phyloP scores from a whole-genome alignment of 2,113 vertebrate genomes.

The Antechinus stuartii region DNA sequence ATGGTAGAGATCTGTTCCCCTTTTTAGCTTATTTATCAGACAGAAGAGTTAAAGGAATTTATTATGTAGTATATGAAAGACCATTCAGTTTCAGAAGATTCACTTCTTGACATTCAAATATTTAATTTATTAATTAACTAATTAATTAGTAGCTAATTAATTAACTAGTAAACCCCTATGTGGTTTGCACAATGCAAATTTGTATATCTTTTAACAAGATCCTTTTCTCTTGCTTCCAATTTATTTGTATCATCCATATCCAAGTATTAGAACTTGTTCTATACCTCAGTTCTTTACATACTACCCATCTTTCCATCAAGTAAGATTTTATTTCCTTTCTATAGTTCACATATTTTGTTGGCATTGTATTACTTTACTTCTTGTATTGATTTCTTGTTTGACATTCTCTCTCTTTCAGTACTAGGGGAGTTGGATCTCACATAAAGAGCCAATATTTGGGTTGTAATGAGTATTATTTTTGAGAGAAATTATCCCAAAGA shows the following conservation, averaged over 20 bases:
- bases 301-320: not conserved
- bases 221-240: not conserved
- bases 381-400: not conserved
- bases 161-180: not conserved
- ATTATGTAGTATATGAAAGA: not conserved
- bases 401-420: not conserved
- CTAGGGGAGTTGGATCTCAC: not conserved
- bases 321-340: not conserved
- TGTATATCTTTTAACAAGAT: not conserved
- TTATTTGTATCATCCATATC: not conserved
- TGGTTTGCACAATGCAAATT: not conserved
- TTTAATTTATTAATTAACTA: not conserved
- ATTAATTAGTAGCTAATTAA: too few species aligned
- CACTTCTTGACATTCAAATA: not conserved
- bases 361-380: not conserved
- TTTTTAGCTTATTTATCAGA: not conserved
- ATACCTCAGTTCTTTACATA: not conserved
- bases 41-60: not conserved
- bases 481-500: not conserved
- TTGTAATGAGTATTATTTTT: not conserved
- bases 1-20: not conserved
- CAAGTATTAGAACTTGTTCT: not conserved
- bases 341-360: not conserved
- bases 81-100: not conserved
- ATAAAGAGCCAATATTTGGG: not conserved